Evolutionary conservation across 2,888 invertebrate species (phyloP).

Genomic region (Prenolepis imparis): DNA sequence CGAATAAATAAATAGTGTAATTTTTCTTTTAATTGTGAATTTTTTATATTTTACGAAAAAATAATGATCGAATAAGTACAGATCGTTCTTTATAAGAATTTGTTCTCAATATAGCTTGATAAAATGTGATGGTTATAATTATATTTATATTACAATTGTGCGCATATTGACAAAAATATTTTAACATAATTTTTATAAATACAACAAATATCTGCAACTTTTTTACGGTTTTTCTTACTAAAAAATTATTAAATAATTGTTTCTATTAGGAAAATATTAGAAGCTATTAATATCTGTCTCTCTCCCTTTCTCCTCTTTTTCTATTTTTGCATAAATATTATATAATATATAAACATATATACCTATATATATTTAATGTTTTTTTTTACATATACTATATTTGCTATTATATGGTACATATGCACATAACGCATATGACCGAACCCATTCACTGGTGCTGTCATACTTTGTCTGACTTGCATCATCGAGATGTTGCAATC

Average conservation of each 20-base stretch:
- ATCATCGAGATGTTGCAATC: slow-evolving; percentile 43
- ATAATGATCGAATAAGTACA: background rate
- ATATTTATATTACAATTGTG: background rate
- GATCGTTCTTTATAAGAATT: background rate
- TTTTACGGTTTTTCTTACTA: background rate
- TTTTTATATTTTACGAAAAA: background rate
- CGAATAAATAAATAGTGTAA: background rate
- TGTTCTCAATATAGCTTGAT: background rate
- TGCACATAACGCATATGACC: background rate
- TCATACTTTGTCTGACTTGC: slow-evolving; percentile 40
- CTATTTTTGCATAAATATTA: background rate
- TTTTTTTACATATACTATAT: background rate
- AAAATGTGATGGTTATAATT: background rate
- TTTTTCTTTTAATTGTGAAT: background rate
- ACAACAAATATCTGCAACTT: background rate
- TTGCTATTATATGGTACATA: background rate
- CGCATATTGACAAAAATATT: background rate
- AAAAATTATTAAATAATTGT: background rate
- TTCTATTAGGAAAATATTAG: background rate
- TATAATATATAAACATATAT: background rate
- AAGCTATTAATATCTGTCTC: background rate
- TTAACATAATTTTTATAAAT: background rate
- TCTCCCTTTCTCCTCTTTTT: background rate
- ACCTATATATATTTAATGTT: background rate
- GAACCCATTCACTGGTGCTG: slow-evolving; percentile 27